Percentiles rank a stretch among this genome's conserved stretches.
These are phyloP conservation scores for Scleropages formosus DNA, from an alignment of 2,797 vertebrate genomes.

Conservation along the genomic window DNA sequence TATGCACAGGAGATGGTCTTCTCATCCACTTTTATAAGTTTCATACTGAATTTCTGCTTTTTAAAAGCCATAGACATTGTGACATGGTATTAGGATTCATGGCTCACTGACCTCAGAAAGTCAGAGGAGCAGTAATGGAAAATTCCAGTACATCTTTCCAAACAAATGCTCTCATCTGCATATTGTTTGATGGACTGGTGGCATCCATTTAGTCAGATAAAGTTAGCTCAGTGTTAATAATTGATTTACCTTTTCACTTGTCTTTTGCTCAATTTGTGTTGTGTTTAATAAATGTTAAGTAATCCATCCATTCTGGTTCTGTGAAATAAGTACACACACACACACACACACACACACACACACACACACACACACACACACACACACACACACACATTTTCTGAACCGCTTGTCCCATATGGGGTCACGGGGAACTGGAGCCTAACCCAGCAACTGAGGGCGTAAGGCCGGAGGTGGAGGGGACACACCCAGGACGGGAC, in stretches of 20 bases:
- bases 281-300: too few species aligned
- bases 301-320: too few species aligned
- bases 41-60: constrained; percentile 1
- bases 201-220: neutral
- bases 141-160: neutral
- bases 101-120: neutral
- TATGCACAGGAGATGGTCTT: neutral
- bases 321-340: too few species aligned
- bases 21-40: neutral
- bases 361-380: too few species aligned
- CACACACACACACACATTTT: too few species aligned
- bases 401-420: too few species aligned
- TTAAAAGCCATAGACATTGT: neutral
- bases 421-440: too few species aligned
- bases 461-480: too few species aligned
- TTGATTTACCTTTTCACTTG: neutral
- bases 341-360: too few species aligned
- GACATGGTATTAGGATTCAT: neutral
- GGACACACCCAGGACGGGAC: too few species aligned
- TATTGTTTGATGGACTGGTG: neutral
- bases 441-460: too few species aligned
- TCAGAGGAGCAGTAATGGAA: neutral
- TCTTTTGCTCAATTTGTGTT: neutral
- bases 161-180: constrained; percentile 1
- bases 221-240: neutral